Conservation (phyloP, 1,140 invertebrate genomes). For the Hestina assimilis region DNA sequence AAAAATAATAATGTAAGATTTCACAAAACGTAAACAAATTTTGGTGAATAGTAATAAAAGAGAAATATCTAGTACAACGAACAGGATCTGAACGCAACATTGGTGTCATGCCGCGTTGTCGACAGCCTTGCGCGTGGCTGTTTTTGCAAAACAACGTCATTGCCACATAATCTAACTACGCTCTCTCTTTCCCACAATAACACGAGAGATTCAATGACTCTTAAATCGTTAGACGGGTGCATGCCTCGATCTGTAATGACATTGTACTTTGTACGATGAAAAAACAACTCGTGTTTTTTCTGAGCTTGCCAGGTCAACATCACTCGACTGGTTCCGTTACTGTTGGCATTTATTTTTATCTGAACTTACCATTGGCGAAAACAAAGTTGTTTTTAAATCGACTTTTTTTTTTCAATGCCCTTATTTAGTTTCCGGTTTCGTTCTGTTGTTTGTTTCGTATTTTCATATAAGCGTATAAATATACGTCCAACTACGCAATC, state of each 20-base stretch:
- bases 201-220: slow-evolving; percentile 1
- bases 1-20: no score
- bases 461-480: no score
- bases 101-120: slow-evolving; percentile 26
- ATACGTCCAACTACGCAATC: no score
- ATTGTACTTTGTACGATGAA: slow-evolving; percentile 4
- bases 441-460: background rate
- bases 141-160: slow-evolving; percentile 62
- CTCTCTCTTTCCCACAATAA: slow-evolving; percentile 30
- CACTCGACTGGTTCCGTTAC: slow-evolving; percentile 3
- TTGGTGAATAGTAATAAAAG: no score
- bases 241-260: background rate
- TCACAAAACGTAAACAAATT: no score
- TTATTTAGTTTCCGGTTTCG: slow-evolving; percentile 1
- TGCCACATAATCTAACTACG: slow-evolving; percentile 49
- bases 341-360: slow-evolving; percentile 9
- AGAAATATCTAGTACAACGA: no score
- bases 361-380: slow-evolving; percentile 8
- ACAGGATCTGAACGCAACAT: slow-evolving; percentile 33
- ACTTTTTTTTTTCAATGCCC: slow-evolving; percentile 7
- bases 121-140: slow-evolving; percentile 60
- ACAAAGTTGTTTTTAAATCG: slow-evolving; percentile 7
- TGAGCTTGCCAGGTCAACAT: slow-evolving; percentile 1
- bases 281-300: slow-evolving; percentile 2
- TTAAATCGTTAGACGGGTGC: background rate